Evolutionary conservation across 2,113 vertebrate genomes (phyloP).

Genomic region (Amazona guildingii): DNA sequence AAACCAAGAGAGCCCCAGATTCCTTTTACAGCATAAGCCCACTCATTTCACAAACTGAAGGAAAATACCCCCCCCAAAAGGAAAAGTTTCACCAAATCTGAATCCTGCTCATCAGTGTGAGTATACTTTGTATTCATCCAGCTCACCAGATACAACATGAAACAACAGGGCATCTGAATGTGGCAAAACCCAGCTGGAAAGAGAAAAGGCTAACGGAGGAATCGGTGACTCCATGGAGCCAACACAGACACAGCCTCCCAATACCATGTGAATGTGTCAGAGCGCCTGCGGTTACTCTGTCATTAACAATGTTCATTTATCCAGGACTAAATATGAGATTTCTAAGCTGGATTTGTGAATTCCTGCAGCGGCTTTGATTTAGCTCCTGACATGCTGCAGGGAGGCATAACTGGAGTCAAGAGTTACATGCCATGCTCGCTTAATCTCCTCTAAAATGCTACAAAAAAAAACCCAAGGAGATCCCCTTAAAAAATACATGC

Average conservation of each 20-base stretch:
- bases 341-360: conserved; percentile 52
- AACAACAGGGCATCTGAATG: background rate
- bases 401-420: background rate
- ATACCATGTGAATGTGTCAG: background rate
- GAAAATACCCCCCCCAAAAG: background rate
- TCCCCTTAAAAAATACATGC: background rate
- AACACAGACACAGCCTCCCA: background rate
- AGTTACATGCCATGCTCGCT: background rate
- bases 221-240: background rate
- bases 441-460: background rate
- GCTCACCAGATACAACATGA: background rate
- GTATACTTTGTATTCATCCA: fast-evolving
- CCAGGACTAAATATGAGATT: conserved; percentile 22
- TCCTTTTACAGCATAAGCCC: background rate
- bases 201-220: fast-evolving
- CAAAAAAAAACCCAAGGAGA: background rate
- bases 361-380: conserved; percentile 54
- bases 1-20: background rate
- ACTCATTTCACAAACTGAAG: background rate
- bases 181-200: background rate
- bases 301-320: conserved; percentile 19
- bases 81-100: background rate
- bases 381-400: conserved; percentile 8
- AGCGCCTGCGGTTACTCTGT: background rate
- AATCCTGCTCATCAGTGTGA: background rate